A percentile compares a stretch with the other conserved stretches of the same genome.
Conservation (phyloP, 2,888 invertebrate species). For the Cataglyphis cursor region DNA sequence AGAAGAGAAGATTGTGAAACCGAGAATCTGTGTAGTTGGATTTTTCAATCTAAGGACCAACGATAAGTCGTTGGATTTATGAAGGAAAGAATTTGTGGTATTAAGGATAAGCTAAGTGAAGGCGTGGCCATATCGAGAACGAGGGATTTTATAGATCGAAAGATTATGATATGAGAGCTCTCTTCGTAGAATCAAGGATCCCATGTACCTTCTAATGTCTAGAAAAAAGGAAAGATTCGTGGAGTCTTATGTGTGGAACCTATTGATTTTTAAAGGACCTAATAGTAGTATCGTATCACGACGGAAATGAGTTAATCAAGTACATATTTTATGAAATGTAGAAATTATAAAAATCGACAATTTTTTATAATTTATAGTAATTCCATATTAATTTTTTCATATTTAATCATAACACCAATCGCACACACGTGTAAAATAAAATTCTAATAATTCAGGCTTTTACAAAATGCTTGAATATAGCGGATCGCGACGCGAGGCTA, state of each 20-base stretch:
- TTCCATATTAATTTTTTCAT: not conserved
- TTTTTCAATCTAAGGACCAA: slow-evolving; percentile 14
- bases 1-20: slow-evolving; percentile 18
- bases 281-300: not conserved
- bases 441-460: slow-evolving; percentile 4
- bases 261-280: not conserved
- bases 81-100: slow-evolving; percentile 22
- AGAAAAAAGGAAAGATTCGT: not conserved
- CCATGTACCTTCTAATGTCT: not conserved
- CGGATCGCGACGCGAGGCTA: not conserved
- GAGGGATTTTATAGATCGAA: slow-evolving; percentile 38
- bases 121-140: slow-evolving; percentile 22
- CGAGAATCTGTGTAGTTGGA: not conserved
- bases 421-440: not conserved
- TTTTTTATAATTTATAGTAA: not conserved
- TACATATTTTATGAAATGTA: not conserved
- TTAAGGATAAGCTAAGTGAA: slow-evolving; percentile 38
- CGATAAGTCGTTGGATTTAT: slow-evolving; percentile 19
- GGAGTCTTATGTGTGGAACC: not conserved
- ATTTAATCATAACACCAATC: not conserved
- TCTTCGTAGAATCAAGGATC: slow-evolving; percentile 35
- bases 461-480: not conserved
- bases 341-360: not conserved
- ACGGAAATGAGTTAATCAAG: not conserved
- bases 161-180: slow-evolving; percentile 33